phyloP scores from a whole-genome alignment of 2,888 invertebrate species.

The Automeris io region DNA sequence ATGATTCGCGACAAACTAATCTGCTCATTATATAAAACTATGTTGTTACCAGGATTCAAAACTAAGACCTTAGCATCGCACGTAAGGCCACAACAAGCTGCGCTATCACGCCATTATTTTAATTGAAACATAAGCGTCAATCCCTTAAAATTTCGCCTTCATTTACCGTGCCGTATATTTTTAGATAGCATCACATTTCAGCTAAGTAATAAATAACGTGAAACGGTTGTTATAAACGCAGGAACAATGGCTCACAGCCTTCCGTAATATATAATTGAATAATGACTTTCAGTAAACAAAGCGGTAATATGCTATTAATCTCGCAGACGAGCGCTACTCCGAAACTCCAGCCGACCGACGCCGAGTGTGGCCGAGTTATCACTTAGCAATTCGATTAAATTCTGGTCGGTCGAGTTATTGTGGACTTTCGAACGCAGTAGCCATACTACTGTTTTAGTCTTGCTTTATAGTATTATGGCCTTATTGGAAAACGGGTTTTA shows the following conservation, averaged over 20 bases:
- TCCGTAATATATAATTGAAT: slow-evolving; percentile 43
- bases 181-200: slow-evolving; percentile 4
- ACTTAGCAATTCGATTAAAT: slow-evolving; percentile 2
- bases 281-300: slow-evolving; percentile 45
- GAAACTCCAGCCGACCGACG: slow-evolving; percentile 1
- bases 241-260: slow-evolving; percentile 6
- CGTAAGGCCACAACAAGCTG: too few relatives aligned
- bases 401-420: slow-evolving; percentile 12
- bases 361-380: slow-evolving; percentile 7
- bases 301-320: slow-evolving; percentile 46
- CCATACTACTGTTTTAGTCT: too few relatives aligned
- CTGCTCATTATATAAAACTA: too few relatives aligned
- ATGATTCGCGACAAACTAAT: too few relatives aligned
- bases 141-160: too few relatives aligned
- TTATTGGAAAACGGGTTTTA: too few relatives aligned
- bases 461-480: too few relatives aligned
- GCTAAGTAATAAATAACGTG: slow-evolving; percentile 5
- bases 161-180: too few relatives aligned
- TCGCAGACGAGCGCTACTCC: slow-evolving; percentile 14
- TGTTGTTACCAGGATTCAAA: too few relatives aligned
- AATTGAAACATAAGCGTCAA: too few relatives aligned
- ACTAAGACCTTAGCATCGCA: too few relatives aligned
- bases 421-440: not conserved
- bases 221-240: slow-evolving; percentile 5
- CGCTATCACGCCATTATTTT: too few relatives aligned